Conservation (phyloP, 1,140 invertebrate genomes). For the Drosophila novamexicana region DNA sequence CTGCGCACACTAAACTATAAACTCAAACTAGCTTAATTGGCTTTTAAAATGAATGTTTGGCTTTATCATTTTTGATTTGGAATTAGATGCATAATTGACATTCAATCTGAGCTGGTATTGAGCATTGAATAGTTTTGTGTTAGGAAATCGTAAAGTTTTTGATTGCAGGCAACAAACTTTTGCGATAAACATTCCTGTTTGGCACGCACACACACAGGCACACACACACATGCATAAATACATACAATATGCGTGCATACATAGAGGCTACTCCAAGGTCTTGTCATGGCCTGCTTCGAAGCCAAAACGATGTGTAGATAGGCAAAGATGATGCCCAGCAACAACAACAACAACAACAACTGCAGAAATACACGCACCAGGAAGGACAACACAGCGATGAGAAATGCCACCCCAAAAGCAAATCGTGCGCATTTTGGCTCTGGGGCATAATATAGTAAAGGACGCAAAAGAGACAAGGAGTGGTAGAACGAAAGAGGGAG, state of each 20-base stretch:
- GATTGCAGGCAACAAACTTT: constrained; percentile 47
- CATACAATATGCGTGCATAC: not conserved
- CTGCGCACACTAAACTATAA: not conserved
- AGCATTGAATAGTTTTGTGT: constrained; percentile 9
- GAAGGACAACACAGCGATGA: constrained; percentile 58
- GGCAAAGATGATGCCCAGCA: constrained; percentile 64
- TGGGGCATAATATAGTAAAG: constrained; percentile 67
- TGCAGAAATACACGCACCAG: constrained; percentile 46
- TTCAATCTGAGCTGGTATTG: not conserved
- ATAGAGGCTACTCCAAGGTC: constrained; percentile 66
- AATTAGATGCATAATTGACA: not conserved
- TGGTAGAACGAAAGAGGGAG: constrained; percentile 15
- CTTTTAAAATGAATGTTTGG: not conserved
- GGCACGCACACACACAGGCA: constrained; percentile 41
- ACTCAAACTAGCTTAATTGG: not conserved
- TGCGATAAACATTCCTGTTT: constrained; percentile 69
- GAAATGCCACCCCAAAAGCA: constrained; percentile 76
- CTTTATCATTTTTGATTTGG: not conserved
- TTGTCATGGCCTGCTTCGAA: constrained; percentile 69
- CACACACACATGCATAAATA: constrained; percentile 19
- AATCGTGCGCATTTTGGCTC: constrained; percentile 69
- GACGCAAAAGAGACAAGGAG: constrained; percentile 28
- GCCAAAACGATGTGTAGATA: constrained; percentile 58
- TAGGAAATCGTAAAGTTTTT: constrained; percentile 30
- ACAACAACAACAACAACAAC: constrained; percentile 30